Base-by-base conservation (phyloP, 2,888 invertebrate species). In the Caenorhabditis imperialis region DNA sequence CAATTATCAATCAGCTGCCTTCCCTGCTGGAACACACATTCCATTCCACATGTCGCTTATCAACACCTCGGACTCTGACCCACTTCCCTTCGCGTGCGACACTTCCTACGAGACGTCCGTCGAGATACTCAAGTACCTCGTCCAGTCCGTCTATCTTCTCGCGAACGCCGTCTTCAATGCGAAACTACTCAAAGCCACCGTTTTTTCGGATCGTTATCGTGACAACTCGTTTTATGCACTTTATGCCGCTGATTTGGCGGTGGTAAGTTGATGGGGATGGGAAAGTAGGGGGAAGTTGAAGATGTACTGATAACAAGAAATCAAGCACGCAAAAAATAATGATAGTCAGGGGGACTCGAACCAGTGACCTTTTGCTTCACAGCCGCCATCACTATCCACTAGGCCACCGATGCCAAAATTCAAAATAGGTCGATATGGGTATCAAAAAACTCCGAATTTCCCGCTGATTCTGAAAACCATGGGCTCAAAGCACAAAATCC, bases 181-280 rank as follows among this genome's bases (percentile, higher is more conserved):
- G 5, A 25, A 51, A 18, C 25, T 67, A 8, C 18, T 67, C 1
- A 27, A 51, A n/a, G 48, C 37, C 27, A 42, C 30, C 16, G n/a
- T 67, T 12, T 30, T 50, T 25, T 18, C 22, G 4, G 57, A 57
- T 18, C 33, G 27, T 5, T 57, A 45, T 50, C 50, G 50, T 8
- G 40, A 48, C 2, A 67, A 55, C 30, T 42, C 57, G 22, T 67
- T 67, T 48, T 67, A 57, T 38, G 16, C 57, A 10, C n/a, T 67
- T 16, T 67, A 67, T 44, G 40, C 67, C 14, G 42, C 57, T 5
- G 67, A 67, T 57, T 25, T 57, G 35, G 50, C 57, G 25, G 18
- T 65, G 55, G 65, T 55, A 6, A 40, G 63, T 53, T 12, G 18
- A 10, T n/a, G n/a, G 6, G 8, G 7, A 12, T 20, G 6, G 38